Conservation (phyloP, 2,113 vertebrate genomes). For the Mirounga angustirostris region DNA sequence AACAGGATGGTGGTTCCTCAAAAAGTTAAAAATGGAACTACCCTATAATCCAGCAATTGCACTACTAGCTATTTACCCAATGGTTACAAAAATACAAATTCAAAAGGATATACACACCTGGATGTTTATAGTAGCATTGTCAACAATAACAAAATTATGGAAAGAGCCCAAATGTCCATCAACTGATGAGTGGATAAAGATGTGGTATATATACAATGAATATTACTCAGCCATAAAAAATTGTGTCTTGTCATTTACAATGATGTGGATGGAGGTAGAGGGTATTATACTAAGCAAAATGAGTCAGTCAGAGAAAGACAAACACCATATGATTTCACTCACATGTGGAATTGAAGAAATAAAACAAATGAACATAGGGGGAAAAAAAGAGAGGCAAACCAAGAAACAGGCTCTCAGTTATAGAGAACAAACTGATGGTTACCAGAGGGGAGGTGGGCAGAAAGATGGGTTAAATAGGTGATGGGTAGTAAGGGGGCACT, state of each 20-base stretch:
- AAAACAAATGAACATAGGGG: not conserved
- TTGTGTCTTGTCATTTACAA: not conserved
- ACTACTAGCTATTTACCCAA: not conserved
- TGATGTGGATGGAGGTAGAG: not conserved
- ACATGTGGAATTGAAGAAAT: not conserved
- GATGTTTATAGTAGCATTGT: not conserved
- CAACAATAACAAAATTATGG: not conserved
- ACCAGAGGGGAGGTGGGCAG: not conserved
- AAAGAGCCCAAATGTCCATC: not conserved
- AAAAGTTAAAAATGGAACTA: not conserved
- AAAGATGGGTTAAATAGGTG: not conserved
- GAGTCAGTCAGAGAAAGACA: not conserved
- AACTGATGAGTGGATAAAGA: not conserved
- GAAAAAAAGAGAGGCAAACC: not conserved
- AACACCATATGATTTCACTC: not conserved
- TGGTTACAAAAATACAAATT: not conserved
- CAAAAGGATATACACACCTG: not conserved
- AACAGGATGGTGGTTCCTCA: not conserved
- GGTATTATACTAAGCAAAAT: not conserved
- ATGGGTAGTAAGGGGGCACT: not conserved
- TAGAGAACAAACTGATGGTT: not conserved
- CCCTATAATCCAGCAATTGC: not conserved
- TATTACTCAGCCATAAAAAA: not conserved
- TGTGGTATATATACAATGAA: not conserved
- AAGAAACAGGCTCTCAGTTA: not conserved